Evolutionary conservation across 2,797 vertebrate species (phyloP).

Genomic region (Silurus aristotelis): DNA sequence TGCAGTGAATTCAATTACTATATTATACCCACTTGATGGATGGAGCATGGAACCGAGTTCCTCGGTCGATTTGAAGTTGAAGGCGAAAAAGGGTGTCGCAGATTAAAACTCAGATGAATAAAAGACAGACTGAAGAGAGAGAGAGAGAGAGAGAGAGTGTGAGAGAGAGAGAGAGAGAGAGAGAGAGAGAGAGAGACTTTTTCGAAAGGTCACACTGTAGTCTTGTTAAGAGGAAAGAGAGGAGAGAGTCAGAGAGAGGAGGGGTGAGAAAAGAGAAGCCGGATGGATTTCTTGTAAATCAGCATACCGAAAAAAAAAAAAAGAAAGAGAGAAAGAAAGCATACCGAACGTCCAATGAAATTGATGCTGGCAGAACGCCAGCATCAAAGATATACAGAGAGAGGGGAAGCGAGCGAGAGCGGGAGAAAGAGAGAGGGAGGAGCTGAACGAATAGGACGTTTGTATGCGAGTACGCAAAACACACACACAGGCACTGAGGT

Average conservation of each 20-base stretch:
- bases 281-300: conserved; percentile 80
- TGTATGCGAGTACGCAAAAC: conserved; percentile 44
- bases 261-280: conserved; percentile 68
- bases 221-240: conserved; percentile 19
- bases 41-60: background rate
- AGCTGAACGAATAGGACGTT: conserved; percentile 47
- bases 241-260: conserved; percentile 30
- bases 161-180: conserved; percentile 23
- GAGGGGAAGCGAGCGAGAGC: conserved; percentile 44
- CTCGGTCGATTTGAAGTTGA: background rate
- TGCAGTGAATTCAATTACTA: too few species aligned
- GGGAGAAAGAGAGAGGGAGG: conserved; percentile 45
- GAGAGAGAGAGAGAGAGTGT: conserved; percentile 18
- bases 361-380: conserved; percentile 60
- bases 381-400: conserved; percentile 56
- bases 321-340: conserved; percentile 52
- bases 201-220: conserved; percentile 42
- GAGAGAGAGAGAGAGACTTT: background rate
- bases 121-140: conserved; percentile 44
- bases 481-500: background rate
- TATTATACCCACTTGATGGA: too few species aligned
- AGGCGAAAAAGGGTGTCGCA: background rate
- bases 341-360: conserved; percentile 64
- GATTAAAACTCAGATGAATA: conserved; percentile 3
- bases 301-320: conserved; percentile 62